These are phyloP conservation scores for Homarus gammarus DNA, from an alignment of 2,888 invertebrate genomes.

Conservation along the genomic window DNA sequence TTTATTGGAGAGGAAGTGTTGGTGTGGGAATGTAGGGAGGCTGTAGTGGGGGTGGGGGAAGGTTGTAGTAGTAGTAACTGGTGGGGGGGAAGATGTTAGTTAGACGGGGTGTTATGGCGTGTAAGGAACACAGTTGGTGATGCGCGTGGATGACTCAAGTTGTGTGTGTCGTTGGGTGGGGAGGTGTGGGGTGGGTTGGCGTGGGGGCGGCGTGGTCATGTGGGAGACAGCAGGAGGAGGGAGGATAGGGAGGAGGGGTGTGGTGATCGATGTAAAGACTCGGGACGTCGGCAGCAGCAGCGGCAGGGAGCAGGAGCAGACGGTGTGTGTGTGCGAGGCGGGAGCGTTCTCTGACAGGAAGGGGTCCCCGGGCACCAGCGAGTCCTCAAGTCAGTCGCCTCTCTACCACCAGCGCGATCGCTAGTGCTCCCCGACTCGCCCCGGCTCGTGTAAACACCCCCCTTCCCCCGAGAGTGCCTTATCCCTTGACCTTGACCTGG, in stretches of 20 bases:
- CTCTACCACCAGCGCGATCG: slow-evolving; percentile 17
- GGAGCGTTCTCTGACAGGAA: slow-evolving; percentile 16
- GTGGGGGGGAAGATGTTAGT: too few species aligned
- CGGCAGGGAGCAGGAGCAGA: slow-evolving; percentile 21
- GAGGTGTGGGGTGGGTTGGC: neutral
- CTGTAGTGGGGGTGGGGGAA: too few species aligned
- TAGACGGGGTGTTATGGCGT: too few species aligned
- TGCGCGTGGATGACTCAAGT: neutral
- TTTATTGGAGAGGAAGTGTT: too few species aligned
- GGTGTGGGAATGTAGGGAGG: too few species aligned
- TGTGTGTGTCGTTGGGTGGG: neutral
- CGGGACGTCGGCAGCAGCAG: slow-evolving; percentile 10
- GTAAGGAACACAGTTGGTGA: neutral
- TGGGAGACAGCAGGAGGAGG: neutral
- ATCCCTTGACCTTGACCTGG: neutral
- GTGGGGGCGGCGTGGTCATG: neutral
- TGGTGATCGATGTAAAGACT: slow-evolving; percentile 47
- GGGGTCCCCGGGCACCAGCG: too few species aligned
- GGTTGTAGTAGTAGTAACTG: neutral
- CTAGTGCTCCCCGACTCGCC: neutral
- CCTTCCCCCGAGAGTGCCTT: slow-evolving; percentile 16
- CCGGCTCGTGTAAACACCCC: neutral
- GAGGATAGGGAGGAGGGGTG: slow-evolving; percentile 22
- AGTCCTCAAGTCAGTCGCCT: slow-evolving; percentile 9
- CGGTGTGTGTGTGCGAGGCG: slow-evolving; percentile 3